These are phyloP conservation scores for Oreochromis aureus DNA, from an alignment of 2,113 vertebrate genomes.

Conservation along the genomic window DNA sequence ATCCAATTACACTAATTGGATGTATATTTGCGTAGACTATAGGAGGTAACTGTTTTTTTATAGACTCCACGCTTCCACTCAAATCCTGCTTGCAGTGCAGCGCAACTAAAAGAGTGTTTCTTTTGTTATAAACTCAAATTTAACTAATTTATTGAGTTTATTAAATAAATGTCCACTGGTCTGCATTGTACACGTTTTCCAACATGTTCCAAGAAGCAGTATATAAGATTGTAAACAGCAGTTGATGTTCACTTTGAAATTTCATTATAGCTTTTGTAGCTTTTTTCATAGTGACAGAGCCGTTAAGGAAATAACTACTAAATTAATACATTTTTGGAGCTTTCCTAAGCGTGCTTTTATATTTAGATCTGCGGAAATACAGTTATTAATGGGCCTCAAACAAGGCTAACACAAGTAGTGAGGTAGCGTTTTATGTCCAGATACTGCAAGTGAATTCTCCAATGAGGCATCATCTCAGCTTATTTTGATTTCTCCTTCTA, in stretches of 20 bases:
- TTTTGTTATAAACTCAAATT: not conserved
- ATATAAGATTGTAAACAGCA: not conserved
- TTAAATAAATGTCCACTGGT: not conserved
- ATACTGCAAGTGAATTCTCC: not conserved
- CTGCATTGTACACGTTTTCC: not conserved
- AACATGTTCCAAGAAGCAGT: not conserved
- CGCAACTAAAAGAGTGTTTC: not conserved
- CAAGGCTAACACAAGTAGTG: not conserved
- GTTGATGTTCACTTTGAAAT: not conserved
- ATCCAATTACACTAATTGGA: slow-evolving; percentile 69
- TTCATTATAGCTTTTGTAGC: not conserved
- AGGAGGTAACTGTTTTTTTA: slow-evolving; percentile 41
- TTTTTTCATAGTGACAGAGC: not conserved
- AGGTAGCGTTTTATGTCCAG: not conserved
- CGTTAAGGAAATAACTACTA: not conserved
- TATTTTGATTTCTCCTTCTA: slow-evolving; percentile 2
- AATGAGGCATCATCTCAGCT: not conserved
- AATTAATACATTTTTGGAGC: not conserved
- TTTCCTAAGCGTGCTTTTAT: not conserved
- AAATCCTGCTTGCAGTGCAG: not conserved
- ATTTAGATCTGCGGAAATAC: not conserved
- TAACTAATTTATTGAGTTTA: not conserved
- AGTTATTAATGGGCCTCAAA: not conserved
- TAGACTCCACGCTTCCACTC: not conserved
- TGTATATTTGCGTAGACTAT: slow-evolving; percentile 44